phyloP scores from a whole-genome alignment of 2,888 invertebrate genomes.

The Chamaedrilus cognettii region DNA sequence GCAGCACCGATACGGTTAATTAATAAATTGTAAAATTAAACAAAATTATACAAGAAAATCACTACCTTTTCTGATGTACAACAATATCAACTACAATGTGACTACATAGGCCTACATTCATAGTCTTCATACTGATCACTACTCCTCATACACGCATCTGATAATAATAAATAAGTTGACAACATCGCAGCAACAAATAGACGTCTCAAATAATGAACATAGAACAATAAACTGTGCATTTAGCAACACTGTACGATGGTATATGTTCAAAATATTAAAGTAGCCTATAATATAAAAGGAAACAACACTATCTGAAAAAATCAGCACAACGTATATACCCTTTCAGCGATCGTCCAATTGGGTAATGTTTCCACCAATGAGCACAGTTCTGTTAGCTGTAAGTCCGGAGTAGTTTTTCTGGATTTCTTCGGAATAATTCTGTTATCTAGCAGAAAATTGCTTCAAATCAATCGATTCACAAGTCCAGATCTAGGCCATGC shows the following conservation, averaged over 20 bases:
- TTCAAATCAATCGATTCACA: background rate
- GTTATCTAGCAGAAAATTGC: conserved; percentile 20
- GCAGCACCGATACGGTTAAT: too few relatives aligned
- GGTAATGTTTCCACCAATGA: conserved; percentile 72
- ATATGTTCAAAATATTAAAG: background rate
- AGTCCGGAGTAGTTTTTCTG: conserved; percentile 62
- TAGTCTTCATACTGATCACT: too few relatives aligned
- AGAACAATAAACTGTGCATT: background rate
- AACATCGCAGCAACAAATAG: too few relatives aligned
- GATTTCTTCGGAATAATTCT: conserved; percentile 17
- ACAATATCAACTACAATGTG: too few relatives aligned
- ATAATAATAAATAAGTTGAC: too few relatives aligned
- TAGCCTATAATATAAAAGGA: background rate
- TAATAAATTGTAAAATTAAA: too few relatives aligned
- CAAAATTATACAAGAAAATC: too few relatives aligned
- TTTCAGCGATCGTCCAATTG: conserved; percentile 70
- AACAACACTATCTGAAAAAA: background rate
- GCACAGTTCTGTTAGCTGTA: conserved; percentile 74
- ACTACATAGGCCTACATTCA: too few relatives aligned
- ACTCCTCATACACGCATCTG: too few relatives aligned
- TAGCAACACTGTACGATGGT: background rate
- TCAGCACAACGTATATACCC: conserved; percentile 46
- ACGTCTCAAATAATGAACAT: conserved; percentile 6
- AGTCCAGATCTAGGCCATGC: background rate
- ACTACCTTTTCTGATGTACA: too few relatives aligned